Evolutionary conservation across 2,888 invertebrate genomes (phyloP), one percentile per base, ranked within the genome.

Genomic region (Epinotia bilunana): DNA sequence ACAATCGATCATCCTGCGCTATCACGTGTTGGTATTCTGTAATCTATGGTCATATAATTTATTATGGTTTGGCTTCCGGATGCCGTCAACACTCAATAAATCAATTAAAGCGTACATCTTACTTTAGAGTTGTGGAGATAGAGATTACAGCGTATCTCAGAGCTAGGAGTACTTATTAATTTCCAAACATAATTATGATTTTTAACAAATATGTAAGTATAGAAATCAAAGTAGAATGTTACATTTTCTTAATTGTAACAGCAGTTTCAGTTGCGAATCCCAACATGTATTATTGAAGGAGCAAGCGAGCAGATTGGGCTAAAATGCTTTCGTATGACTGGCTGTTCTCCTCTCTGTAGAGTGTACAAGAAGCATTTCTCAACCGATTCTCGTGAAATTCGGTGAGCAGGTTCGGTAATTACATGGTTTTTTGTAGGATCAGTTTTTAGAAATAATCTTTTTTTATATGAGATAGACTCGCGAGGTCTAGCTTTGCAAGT

Each of bases 21-120:
- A 75, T 75, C 75, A 72, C 65, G 75, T 75, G 75, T 75, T 75
- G 75, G 71, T 74, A 74, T 72, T 75, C 75, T 67, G 75, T 75
- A 75, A 75, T 75, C 75, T 75, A 72, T 75, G 72, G 75, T 67
- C 65, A 55, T 67, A 75, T 75, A 75, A 75, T 75, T 65, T 75
- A 75, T 75, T 75, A 75, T 67, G 70, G 64, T 62, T n/a, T 69
- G 75, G 75, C 75, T 75, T 75, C 75, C 75, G 75, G 75, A 72
- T 65, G 71, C 67, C 72, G 75, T 75, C 75, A 75, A 75, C 75
- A 75, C 75, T 72, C 75, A 67, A 75, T 75, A 75, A 75, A 75
- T 75, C 71, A 75, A 75, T 75, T 75, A 75, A 71, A 71, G 71
- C 55, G 64, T 53, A 62, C 75, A 72, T 65, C 71, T 75, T 62